Percentiles rank a stretch among this genome's conserved stretches.
phyloP scores from a whole-genome alignment of 2,113 vertebrate genomes.

The Paramormyrops kingsleyae region DNA sequence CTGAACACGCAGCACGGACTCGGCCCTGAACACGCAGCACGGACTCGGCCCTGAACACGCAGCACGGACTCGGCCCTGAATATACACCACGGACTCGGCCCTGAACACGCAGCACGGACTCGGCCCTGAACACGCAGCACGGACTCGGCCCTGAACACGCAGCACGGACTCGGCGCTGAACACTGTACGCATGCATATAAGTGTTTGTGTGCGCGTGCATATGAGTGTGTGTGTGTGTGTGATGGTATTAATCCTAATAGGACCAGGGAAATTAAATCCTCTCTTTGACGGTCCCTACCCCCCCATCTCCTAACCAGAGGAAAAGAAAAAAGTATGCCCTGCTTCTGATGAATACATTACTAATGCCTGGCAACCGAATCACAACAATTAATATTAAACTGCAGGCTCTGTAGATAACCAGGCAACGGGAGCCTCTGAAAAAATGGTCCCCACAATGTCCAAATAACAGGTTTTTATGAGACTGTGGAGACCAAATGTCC shows the following conservation, averaged over 20 bases:
- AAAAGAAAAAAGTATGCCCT: slow-evolving; percentile 11
- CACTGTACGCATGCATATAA: background rate
- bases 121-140: no score
- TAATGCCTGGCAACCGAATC: slow-evolving; percentile 18
- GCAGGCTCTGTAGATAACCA: slow-evolving; percentile 29
- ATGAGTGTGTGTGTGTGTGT: background rate
- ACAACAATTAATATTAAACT: slow-evolving; percentile 22
- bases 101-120: no score
- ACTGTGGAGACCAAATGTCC: no score
- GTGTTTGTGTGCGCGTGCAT: background rate
- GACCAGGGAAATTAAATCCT: slow-evolving; percentile 14
- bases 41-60: background rate
- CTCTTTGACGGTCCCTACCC: background rate
- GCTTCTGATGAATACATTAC: slow-evolving; percentile 24
- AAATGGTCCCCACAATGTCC: no score
- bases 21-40: no score
- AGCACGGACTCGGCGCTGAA: no score
- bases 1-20: no score
- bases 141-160: background rate
- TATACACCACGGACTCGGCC: background rate
- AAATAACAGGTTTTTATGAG: no score
- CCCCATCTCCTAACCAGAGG: background rate
- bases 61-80: no score
- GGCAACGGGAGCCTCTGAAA: background rate
- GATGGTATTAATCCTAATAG: background rate